Base-by-base conservation (phyloP, 2,888 invertebrate genomes). In the Zygothrica quintamaculata region DNA sequence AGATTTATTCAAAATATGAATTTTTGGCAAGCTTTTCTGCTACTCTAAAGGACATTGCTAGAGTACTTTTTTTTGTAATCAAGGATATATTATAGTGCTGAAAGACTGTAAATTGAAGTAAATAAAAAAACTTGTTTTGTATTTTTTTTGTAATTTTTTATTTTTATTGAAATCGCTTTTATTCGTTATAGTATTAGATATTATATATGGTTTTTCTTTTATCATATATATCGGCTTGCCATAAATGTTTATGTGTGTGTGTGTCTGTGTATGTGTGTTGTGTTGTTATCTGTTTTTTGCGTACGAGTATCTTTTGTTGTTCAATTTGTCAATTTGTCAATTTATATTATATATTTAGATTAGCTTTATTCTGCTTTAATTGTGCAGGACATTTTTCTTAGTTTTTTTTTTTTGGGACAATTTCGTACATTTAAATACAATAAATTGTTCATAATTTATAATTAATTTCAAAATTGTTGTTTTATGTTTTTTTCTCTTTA, bases 221-320 rank as follows among this genome's bases (percentile, higher is more conserved):
- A 85, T 81, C 85, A 82, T 81, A 84, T 81, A 74, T 82, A 79
- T 82, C 86, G 77, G 84, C 59, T 79, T 82, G 80, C 74, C 80
- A 82, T 81, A 76, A 85, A 78, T 74, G 71, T 81, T 50, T 62
- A 31, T 66, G 58, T 47, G 18, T 66, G 18, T 48, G 48, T 48
- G 39, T 60, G 4, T 36, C 3, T 39, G 71, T 82, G 66, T 76
- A 52, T 66, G 33, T 68, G 71, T 82, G 66, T 76, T 82, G 68
- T 74, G 64, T 66, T 52, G 59, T 65, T 65, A 57, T 61, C 46
- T 59, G 65, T 74, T 65, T 55, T 67, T 62, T 50, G 57, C 55
- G 57, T 65, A 57, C 56, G 53, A 65, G 71, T 58, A 70, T 65
- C 37, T 40, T 55, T 72, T 69, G 50, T 57, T 56, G 37, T 64